phyloP scores from a whole-genome alignment of 1,140 invertebrate species.

The Lutraria rhynchaena region DNA sequence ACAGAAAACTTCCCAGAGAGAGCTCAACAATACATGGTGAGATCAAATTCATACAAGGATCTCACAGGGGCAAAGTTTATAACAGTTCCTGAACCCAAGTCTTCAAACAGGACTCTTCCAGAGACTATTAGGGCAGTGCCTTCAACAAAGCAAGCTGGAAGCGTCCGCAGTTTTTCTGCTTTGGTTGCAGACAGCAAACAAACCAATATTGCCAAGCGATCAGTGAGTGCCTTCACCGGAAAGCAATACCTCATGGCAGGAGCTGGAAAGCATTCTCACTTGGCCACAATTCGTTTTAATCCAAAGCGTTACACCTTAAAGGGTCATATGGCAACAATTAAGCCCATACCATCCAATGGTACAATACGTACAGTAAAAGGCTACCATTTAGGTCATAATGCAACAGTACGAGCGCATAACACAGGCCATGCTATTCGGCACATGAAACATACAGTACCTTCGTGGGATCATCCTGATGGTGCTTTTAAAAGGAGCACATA shows the following conservation, averaged over 20 bases:
- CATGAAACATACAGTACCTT: background rate
- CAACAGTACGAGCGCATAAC: slow-evolving; percentile 41
- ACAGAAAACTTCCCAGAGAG: slow-evolving; percentile 12
- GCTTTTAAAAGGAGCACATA: slow-evolving; percentile 24
- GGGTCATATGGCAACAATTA: slow-evolving; percentile 35
- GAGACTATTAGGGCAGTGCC: background rate
- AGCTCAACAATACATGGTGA: slow-evolving; percentile 53
- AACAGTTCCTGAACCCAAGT: slow-evolving; percentile 46
- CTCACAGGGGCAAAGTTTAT: slow-evolving; percentile 48
- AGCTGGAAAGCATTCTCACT: slow-evolving; percentile 13
- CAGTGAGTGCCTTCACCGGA: no score
- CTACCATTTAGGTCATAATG: slow-evolving; percentile 48
- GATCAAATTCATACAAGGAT: slow-evolving; percentile 29
- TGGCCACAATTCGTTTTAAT: slow-evolving; percentile 31
- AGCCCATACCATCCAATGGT: slow-evolving; percentile 27
- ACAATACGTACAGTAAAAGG: slow-evolving; percentile 44
- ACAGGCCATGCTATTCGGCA: slow-evolving; percentile 37
- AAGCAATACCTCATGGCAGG: no score
- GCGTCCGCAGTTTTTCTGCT: background rate
- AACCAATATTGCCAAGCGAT: no score
- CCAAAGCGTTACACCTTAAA: background rate
- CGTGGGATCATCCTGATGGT: slow-evolving; percentile 12
- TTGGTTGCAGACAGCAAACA: background rate
- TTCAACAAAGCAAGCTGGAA: background rate
- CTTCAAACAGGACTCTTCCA: background rate